These are phyloP conservation scores for Parnassius mnemosyne DNA, from an alignment of 2,888 invertebrate genomes.

Conservation along the genomic window DNA sequence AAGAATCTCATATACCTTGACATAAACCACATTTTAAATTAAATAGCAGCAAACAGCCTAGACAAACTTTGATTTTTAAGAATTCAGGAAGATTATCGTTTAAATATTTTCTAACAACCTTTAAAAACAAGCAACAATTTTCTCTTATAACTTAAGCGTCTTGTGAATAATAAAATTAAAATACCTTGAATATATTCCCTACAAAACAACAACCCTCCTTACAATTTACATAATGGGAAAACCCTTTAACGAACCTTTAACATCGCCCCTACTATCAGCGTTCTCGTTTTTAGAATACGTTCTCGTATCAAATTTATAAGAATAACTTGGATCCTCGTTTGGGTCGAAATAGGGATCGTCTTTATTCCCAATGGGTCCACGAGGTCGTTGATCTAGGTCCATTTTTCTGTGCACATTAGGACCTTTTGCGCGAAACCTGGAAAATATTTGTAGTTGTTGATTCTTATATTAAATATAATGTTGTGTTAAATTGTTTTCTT, in stretches of 20 bases:
- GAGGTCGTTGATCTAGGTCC: slow-evolving; percentile 84
- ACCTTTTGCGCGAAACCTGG: slow-evolving; percentile 86
- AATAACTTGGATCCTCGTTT: slow-evolving; percentile 88
- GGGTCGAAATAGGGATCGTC: slow-evolving; percentile 88
- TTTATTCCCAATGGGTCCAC: slow-evolving; percentile 83
- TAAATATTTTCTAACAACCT: too few species aligned
- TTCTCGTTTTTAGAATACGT: slow-evolving; percentile 85
- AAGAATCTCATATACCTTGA: too few species aligned
- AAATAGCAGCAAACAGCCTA: too few species aligned
- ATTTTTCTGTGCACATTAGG: slow-evolving; percentile 86
- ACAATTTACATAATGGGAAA: slow-evolving; percentile 10
- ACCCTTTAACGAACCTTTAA: slow-evolving; percentile 68
- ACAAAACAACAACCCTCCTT: slow-evolving; percentile 2
- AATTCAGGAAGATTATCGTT: too few species aligned
- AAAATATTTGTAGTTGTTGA: slow-evolving; percentile 33
- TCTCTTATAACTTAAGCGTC: too few species aligned
- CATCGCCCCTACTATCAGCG: slow-evolving; percentile 81
- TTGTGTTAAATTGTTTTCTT: too few species aligned
- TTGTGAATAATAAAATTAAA: too few species aligned
- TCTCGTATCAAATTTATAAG: slow-evolving; percentile 84
- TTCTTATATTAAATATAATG: background rate
- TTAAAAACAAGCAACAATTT: too few species aligned
- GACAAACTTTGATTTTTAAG: too few species aligned
- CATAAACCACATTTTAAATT: too few species aligned
- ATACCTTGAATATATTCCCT: background rate